These are phyloP conservation scores for Candoia aspera DNA, from an alignment of 2,113 vertebrate species.

Conservation along the genomic window DNA sequence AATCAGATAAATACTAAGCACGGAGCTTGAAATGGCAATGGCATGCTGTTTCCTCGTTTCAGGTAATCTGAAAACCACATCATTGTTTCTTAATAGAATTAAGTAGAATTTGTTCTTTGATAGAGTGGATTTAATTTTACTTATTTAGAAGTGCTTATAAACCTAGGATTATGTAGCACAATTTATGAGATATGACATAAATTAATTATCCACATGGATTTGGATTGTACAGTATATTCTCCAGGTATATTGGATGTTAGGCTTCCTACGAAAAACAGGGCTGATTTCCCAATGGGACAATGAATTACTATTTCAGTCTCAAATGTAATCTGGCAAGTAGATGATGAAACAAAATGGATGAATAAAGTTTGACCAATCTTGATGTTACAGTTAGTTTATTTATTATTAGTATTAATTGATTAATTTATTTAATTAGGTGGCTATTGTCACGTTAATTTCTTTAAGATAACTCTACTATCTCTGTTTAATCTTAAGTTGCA, in stretches of 20 bases:
- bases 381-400: background rate
- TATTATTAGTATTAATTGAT: background rate
- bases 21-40: background rate
- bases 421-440: background rate
- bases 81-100: background rate
- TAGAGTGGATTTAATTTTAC: background rate
- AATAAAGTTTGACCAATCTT: background rate
- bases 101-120: background rate
- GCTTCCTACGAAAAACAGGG: background rate
- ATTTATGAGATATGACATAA: accelerated
- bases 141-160: background rate
- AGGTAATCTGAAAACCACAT: background rate
- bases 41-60: background rate
- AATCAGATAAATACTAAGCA: background rate
- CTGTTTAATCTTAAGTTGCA: background rate
- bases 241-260: no score
- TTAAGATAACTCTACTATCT: background rate
- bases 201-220: accelerated
- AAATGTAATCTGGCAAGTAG: background rate
- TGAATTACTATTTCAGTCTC: background rate
- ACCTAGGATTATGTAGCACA: accelerated
- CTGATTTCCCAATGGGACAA: background rate
- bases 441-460: background rate
- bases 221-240: background rate
- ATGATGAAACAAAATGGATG: background rate